A percentile compares a stretch with the other conserved stretches of the same genome.
Evolutionary conservation across 2,888 invertebrate species (phyloP).

Genomic region (Prionchulus punctatus): DNA sequence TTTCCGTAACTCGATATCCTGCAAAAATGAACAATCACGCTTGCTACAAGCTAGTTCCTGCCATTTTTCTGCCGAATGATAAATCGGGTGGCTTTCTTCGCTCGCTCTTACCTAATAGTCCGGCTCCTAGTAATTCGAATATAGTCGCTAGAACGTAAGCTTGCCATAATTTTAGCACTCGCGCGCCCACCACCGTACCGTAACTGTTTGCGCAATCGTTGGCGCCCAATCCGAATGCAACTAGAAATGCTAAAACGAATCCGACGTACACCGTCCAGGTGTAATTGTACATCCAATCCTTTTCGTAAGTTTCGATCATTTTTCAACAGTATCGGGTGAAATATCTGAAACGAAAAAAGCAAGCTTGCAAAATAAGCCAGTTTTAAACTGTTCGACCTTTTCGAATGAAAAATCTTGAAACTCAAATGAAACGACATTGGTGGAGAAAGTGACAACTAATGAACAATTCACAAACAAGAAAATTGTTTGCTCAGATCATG

Average conservation of each 20-base stretch:
- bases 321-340: too few species aligned
- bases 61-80: background rate
- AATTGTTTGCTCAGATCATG: too few species aligned
- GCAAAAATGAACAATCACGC: background rate
- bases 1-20: conserved; percentile 9
- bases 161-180: conserved; percentile 13
- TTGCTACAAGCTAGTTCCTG: background rate
- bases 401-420: too few species aligned
- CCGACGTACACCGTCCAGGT: conserved; percentile 11
- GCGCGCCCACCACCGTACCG: conserved; percentile 13
- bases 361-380: too few species aligned
- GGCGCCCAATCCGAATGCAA: conserved; percentile 15
- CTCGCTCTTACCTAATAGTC: conserved; percentile 8
- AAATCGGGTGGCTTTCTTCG: background rate
- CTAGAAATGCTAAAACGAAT: conserved; percentile 13
- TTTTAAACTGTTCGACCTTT: too few species aligned
- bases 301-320: conserved; percentile 4
- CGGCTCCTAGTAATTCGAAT: conserved; percentile 12
- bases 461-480: too few species aligned
- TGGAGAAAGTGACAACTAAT: too few species aligned
- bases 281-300: conserved; percentile 6
- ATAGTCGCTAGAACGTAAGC: conserved; percentile 14
- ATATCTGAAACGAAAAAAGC: too few species aligned
- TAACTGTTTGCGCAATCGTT: conserved; percentile 16
- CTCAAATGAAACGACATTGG: too few species aligned